These are phyloP conservation scores for Copidosoma aretas DNA, from an alignment of 2,888 invertebrate species.

Conservation along the genomic window DNA sequence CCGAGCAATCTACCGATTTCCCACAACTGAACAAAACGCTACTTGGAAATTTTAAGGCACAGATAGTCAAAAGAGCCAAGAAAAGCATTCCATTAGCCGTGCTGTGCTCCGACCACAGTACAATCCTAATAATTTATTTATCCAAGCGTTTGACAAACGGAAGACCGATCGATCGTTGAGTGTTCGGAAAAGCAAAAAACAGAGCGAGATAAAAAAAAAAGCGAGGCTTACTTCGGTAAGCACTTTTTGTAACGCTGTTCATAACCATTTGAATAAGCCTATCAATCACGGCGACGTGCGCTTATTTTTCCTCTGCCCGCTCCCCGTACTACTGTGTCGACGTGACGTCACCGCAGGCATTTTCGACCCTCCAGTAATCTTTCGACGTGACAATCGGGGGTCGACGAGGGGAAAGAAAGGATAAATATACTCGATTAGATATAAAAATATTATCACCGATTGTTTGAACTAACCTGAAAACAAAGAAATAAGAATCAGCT, in stretches of 20 bases:
- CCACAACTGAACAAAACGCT: not conserved
- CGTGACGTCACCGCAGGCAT: constrained; percentile 58
- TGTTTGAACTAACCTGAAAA: too few relatives aligned
- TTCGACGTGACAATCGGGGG: constrained; percentile 22
- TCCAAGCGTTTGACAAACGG: constrained; percentile 55
- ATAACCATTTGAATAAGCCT: constrained; percentile 61
- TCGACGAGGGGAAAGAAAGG: constrained; percentile 32
- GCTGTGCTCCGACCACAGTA: constrained; percentile 2
- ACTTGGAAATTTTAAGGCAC: not conserved
- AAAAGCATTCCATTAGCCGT: constrained; percentile 35
- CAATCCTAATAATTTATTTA: constrained; percentile 56
- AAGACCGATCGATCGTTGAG: constrained; percentile 55
- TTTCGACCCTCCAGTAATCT: constrained; percentile 51
- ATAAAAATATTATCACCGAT: too few relatives aligned
- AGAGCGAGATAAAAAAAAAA: constrained; percentile 20
- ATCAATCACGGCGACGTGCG: constrained; percentile 55
- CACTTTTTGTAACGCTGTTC: constrained; percentile 45
- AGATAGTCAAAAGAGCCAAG: not conserved
- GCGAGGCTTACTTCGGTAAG: constrained; percentile 44
- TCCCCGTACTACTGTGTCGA: constrained; percentile 2
- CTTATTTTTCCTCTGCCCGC: constrained; percentile 46
- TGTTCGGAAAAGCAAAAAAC: constrained; percentile 10
- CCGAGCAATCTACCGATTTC: constrained; percentile 10
- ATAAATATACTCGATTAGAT: too few relatives aligned
- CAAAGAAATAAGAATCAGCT: too few relatives aligned